phyloP scores from a whole-genome alignment of 2,113 vertebrate genomes.

The Tenebrosternarchus preto region DNA sequence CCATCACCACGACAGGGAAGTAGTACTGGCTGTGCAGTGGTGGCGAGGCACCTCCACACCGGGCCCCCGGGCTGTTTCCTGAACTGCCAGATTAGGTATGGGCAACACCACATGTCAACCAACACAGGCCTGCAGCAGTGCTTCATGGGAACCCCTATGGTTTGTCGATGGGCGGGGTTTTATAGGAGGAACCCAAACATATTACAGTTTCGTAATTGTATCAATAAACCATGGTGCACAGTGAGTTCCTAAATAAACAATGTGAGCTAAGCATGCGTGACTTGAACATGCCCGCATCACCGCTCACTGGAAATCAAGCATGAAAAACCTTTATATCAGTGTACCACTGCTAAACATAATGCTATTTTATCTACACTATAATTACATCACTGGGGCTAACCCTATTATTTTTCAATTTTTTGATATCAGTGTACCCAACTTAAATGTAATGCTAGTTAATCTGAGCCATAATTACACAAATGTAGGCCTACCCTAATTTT shows the following conservation, averaged over 20 bases:
- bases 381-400: neutral
- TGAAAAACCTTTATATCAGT: no score
- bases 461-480: neutral
- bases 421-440: no score
- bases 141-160: conserved; percentile 44
- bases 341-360: neutral
- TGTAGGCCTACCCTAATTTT: neutral
- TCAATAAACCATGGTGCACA: neutral
- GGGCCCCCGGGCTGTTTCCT: neutral
- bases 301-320: neutral
- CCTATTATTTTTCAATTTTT: neutral
- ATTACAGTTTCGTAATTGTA: neutral
- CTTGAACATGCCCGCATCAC: neutral
- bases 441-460: neutral
- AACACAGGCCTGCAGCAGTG: conserved; percentile 31
- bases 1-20: no score
- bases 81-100: conserved; percentile 43
- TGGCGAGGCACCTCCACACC: conserved; percentile 24
- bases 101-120: conserved; percentile 50
- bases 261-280: neutral
- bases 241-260: neutral
- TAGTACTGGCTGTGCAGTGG: no score
- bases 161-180: conserved; percentile 10
- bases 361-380: neutral
- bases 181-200: conserved; percentile 50